Evolutionary conservation across 2,888 invertebrate genomes (phyloP).

Genomic region (Acronicta leporina): DNA sequence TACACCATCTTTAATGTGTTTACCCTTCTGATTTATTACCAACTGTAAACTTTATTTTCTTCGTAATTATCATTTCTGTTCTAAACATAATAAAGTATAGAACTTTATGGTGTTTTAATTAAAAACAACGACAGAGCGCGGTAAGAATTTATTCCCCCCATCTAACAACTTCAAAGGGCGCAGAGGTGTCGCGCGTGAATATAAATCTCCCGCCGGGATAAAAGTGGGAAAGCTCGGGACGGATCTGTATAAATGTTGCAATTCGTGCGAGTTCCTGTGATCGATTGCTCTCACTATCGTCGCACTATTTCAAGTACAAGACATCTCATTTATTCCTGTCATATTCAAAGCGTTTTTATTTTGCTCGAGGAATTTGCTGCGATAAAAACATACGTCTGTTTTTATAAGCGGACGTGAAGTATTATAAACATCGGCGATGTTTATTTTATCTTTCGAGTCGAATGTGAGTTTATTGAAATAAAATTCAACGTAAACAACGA

Average conservation of each 20-base stretch:
- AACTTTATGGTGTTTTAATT: conserved; percentile 83
- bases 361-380: conserved; percentile 65
- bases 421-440: conserved; percentile 64
- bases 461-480: conserved; percentile 62
- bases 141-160: conserved; percentile 81
- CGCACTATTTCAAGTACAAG: conserved; percentile 81
- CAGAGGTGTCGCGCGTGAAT: conserved; percentile 80
- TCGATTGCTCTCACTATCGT: conserved; percentile 80
- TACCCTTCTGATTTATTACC: conserved; percentile 53
- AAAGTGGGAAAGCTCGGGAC: conserved; percentile 75
- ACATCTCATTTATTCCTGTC: conserved; percentile 82
- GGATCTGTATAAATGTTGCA: conserved; percentile 84
- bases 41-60: conserved; percentile 46
- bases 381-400: conserved; percentile 66
- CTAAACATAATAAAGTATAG: conserved; percentile 66
- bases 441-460: conserved; percentile 59
- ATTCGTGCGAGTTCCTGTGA: conserved; percentile 78
- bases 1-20: conserved; percentile 65
- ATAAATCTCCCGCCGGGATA: conserved; percentile 83
- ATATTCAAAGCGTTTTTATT: conserved; percentile 76
- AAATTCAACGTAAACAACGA: conserved; percentile 58
- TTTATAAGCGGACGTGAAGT: conserved; percentile 63
- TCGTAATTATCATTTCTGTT: conserved; percentile 57
- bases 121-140: conserved; percentile 78
- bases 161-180: conserved; percentile 85